Conservation (phyloP, 2,113 vertebrate species). For the Lasiurus cinereus region DNA sequence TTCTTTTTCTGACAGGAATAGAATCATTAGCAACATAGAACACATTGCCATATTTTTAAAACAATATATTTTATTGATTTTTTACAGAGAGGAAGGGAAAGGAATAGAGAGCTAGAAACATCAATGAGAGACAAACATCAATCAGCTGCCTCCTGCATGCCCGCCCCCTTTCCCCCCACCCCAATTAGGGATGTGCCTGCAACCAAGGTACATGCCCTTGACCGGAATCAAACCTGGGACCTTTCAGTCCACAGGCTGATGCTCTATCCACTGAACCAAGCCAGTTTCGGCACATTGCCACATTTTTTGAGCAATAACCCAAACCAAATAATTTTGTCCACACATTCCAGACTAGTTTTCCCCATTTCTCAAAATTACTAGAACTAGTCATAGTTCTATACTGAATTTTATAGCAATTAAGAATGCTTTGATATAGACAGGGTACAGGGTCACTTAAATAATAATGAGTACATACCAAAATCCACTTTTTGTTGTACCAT, state of each 20-base stretch:
- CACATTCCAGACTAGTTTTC: constrained; percentile 42
- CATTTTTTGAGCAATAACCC: constrained; percentile 53
- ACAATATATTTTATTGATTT: background rate
- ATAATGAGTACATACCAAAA: background rate
- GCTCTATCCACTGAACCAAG: too few relatives aligned
- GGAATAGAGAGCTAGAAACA: too few relatives aligned
- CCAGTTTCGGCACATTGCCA: background rate
- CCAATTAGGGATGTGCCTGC: too few relatives aligned
- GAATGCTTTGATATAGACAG: background rate
- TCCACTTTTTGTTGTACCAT: background rate
- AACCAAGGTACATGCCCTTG: too few relatives aligned
- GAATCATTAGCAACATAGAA: constrained; percentile 36
- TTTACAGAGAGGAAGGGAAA: too few relatives aligned
- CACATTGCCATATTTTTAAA: background rate
- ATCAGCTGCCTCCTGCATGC: too few relatives aligned
- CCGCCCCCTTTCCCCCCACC: too few relatives aligned
- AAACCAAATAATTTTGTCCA: constrained; percentile 68
- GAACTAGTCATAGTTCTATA: background rate
- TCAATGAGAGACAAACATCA: too few relatives aligned
- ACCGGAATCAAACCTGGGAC: too few relatives aligned
- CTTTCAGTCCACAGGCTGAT: too few relatives aligned
- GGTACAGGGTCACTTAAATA: background rate
- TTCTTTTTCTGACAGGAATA: constrained; percentile 52
- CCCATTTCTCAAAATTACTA: constrained; percentile 69
- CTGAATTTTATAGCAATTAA: background rate